phyloP scores from a whole-genome alignment of 2,113 vertebrate species.

The Lipophrys pholis region DNA sequence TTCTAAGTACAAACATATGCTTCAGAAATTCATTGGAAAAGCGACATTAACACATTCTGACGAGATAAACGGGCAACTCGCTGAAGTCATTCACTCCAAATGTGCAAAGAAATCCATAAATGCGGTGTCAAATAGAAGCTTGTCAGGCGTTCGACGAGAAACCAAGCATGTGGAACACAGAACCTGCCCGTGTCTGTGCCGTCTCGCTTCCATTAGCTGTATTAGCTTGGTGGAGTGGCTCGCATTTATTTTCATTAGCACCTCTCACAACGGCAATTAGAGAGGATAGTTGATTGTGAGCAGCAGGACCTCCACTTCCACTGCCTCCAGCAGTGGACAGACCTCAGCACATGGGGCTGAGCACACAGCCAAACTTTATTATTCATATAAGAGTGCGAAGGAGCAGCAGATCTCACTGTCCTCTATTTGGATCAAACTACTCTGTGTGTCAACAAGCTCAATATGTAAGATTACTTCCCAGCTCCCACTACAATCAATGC shows the following conservation, averaged over 20 bases:
- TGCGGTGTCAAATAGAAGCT: constrained; percentile 46
- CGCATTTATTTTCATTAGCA: constrained; percentile 79
- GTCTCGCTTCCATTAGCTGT: constrained; percentile 69
- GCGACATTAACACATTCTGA: background rate
- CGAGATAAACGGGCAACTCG: constrained; percentile 28
- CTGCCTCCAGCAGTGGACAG: constrained; percentile 25
- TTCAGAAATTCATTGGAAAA: background rate
- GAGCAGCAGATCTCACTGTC: background rate
- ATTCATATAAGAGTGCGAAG: background rate
- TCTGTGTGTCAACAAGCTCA: too few species aligned
- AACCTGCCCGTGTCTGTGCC: constrained; percentile 50
- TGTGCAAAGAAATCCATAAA: constrained; percentile 52
- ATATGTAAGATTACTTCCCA: too few species aligned
- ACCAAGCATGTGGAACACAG: constrained; percentile 41
- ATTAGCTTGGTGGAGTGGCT: constrained; percentile 69
- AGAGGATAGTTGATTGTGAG: constrained; percentile 67
- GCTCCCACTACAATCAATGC: too few species aligned
- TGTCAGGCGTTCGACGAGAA: constrained; percentile 63
- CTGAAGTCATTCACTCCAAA: constrained; percentile 35
- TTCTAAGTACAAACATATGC: too few species aligned
- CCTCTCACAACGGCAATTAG: constrained; percentile 71
- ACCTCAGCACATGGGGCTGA: constrained; percentile 29
- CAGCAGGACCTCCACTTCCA: constrained; percentile 45
- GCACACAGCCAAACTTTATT: background rate
- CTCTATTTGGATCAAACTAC: background rate